Percentiles rank a stretch among this genome's conserved stretches.
Evolutionary conservation across 2,888 invertebrate species (phyloP).

Genomic region (Amaurobius ferox): DNA sequence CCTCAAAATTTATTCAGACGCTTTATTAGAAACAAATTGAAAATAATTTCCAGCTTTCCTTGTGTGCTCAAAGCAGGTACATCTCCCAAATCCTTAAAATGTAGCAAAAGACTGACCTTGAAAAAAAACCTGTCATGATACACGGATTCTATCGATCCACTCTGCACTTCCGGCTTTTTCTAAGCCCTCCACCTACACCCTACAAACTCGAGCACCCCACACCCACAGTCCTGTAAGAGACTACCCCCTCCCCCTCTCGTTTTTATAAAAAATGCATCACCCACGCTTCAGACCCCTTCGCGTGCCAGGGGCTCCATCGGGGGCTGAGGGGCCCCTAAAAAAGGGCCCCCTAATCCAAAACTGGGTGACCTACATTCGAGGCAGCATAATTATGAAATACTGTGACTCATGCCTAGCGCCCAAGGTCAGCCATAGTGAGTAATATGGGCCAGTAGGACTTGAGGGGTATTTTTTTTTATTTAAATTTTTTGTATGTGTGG

Average conservation of each 20-base stretch:
- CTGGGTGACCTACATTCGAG: slow-evolving; percentile 60
- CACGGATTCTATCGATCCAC: slow-evolving; percentile 18
- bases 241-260: slow-evolving; percentile 6
- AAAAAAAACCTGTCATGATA: slow-evolving; percentile 25
- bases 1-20: too few species aligned
- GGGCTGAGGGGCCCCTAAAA: slow-evolving; percentile 32
- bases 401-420: slow-evolving; percentile 30
- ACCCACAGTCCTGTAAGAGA: slow-evolving; percentile 25
- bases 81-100: too few species aligned
- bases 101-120: background rate
- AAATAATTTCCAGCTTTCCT: too few species aligned
- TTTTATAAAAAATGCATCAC: slow-evolving; percentile 50
- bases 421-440: slow-evolving; percentile 65
- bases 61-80: too few species aligned
- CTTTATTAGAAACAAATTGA: too few species aligned
- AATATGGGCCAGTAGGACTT: slow-evolving; percentile 69
- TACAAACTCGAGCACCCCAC: slow-evolving; percentile 28
- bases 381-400: slow-evolving; percentile 59
- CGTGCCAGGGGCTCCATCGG: slow-evolving; percentile 58
- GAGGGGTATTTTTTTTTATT: slow-evolving; percentile 16
- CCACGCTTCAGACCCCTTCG: slow-evolving; percentile 43
- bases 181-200: slow-evolving; percentile 36
- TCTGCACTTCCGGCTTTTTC: slow-evolving; percentile 52
- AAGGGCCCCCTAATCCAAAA: slow-evolving; percentile 62
- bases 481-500: slow-evolving; percentile 26